phyloP scores from a whole-genome alignment of 2,113 vertebrate genomes.

The Silurus meridionalis region DNA sequence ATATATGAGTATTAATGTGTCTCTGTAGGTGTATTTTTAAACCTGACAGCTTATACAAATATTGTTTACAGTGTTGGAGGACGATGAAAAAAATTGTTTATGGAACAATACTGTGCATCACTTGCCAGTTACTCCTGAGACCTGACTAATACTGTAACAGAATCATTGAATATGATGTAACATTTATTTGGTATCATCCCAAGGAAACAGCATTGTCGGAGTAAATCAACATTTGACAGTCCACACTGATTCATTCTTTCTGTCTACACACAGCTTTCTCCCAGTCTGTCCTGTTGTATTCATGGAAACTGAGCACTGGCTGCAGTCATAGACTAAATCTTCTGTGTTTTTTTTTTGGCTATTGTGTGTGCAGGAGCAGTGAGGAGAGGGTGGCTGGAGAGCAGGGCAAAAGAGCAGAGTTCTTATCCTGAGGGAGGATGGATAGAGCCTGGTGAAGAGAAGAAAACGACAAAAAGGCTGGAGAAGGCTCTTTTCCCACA shows the following conservation, averaged over 20 bases:
- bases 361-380: constrained; percentile 70
- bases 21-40: not conserved
- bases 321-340: constrained; percentile 20
- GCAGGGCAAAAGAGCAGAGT: constrained; percentile 63
- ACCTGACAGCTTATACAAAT: constrained; percentile 23
- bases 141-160: not conserved
- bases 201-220: not conserved
- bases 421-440: constrained; percentile 70
- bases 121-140: not conserved
- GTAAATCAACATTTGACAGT: not conserved
- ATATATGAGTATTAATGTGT: not conserved
- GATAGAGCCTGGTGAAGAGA: constrained; percentile 66
- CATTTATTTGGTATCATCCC: not conserved
- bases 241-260: constrained; percentile 17
- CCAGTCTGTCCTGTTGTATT: constrained; percentile 2
- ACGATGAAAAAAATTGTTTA: constrained; percentile 10
- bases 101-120: not conserved
- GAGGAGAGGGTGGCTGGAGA: constrained; percentile 58
- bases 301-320: constrained; percentile 30
- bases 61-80: not conserved
- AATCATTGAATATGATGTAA: not conserved
- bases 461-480: constrained; percentile 73
- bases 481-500: constrained; percentile 73
- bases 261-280: constrained; percentile 25
- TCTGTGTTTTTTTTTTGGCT: constrained; percentile 49